Base-by-base conservation (phyloP, 2,888 invertebrate species). In the Agrotis exclamationis region DNA sequence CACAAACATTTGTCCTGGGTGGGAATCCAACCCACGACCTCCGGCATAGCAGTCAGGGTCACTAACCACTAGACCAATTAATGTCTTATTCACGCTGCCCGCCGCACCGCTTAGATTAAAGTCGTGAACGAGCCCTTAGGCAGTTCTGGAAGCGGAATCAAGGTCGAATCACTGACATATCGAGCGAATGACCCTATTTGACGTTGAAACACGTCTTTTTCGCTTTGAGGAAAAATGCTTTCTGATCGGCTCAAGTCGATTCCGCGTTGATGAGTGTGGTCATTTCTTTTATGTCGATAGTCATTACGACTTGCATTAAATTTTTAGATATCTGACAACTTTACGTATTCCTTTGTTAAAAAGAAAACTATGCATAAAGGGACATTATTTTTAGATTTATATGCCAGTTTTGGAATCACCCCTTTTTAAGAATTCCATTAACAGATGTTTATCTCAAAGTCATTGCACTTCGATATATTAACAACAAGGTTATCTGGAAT, bases 401-500 rank as follows among this genome's bases (percentile, higher is more conserved):
- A 28, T 0, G 18, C 18, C 18, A 28, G 28, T n/a, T 28, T 54
- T n/a, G 28, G 3, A 18, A 28, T 13, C 28, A 54, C 5, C 4
- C 11, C 0, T 24, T 9, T 3, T 24, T 7, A 7, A 24, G 14
- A 53, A 53, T 11, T 9, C 28, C n/a, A 28, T 11, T n/a, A 63
- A 20, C 45, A 45, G 58, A 24, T 16, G 5, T 64, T 58, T 18
- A 75, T 58, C 45, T 39, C 14, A 14, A 58, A 58, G 58, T 67
- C 24, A 9, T 65, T 74, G 65, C 24, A 66, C 57, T 75, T 58
- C 16, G 51, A 11, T 13, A 48, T 47, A 68, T 54, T 14, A 1
- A 44, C 33, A 59, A 74, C 22, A 59, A 74, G 59, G 76, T 14
- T 39, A 50, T 60, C 47, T 57, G 18, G 54, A 53, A 50, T 50